Evolutionary conservation across 2,113 vertebrate species (phyloP), one percentile per base, ranked within the genome.

Genomic region (Sisor rabdophorus): DNA sequence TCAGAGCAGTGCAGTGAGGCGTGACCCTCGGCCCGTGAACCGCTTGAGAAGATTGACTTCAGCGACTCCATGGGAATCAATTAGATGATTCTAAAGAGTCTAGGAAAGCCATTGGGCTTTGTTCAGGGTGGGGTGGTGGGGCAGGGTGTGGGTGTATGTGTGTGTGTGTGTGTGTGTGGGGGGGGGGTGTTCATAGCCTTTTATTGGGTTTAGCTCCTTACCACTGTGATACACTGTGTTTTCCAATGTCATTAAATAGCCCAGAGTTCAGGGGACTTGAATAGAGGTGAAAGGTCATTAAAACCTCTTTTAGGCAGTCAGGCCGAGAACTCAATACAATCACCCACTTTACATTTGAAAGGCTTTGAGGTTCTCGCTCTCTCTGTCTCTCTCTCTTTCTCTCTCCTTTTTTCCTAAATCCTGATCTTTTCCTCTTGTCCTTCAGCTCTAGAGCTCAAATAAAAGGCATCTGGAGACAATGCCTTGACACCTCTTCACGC

Each of bases 261-360:
- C 89, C 94, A 93, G 93, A 91, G 93, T 78, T 70, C 88, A 79
- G 81, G 84, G 22, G 83, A 81, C 80, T 80, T 97, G 93, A 95
- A 96, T 95, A 94, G 93, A 92, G 87, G 91, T 90, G 90, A 94
- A 92, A 92, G 88, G 91, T 90, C 82, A 89, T 95, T 95, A 91
- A 93, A 94, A 92, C 89, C 93, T 94, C 93, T 95, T 95, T 96
- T 92, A 93, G 88, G 87, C 92, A 93, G 92, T 95, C 95, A 96
- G 93, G 95, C 94, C 90, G 88, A 87, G 84, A 85, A 90, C 91
- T 92, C 92, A 88, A 86, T 90, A 91, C 91, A 91, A 88, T 76
- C 83, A 77, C 80, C 85, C 84, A 82, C 89, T 97, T 95, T 96
- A 91, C 96, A 98, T 97, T 90, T 96, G 92, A 98, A 99, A 95